These are phyloP conservation scores for Dascillus cervinus DNA, from an alignment of 2,888 invertebrate species.

Conservation along the genomic window DNA sequence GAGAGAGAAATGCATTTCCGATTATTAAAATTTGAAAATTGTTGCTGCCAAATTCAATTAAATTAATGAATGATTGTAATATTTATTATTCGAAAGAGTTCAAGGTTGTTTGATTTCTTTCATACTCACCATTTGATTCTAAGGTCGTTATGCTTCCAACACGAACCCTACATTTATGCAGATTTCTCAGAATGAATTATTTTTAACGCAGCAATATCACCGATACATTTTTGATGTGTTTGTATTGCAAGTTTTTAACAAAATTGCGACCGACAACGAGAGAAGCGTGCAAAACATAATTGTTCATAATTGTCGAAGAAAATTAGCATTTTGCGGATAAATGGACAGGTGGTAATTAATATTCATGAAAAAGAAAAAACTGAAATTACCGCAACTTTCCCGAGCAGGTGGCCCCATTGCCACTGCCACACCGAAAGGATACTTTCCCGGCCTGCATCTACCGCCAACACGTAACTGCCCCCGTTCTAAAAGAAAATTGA, in stretches of 20 bases:
- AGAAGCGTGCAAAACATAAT: conserved; percentile 11
- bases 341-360: neutral
- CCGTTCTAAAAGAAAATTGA: conserved; percentile 58
- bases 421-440: conserved; percentile 92
- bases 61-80: no score
- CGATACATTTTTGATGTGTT: no score
- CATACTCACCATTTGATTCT: no score
- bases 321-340: conserved; percentile 10
- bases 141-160: no score
- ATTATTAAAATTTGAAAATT: no score
- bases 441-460: conserved; percentile 83
- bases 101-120: conserved; percentile 7
- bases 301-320: conserved; percentile 6
- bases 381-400: conserved; percentile 81
- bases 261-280: conserved; percentile 4
- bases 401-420: conserved; percentile 89
- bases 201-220: conserved; percentile 9
- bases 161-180: conserved; percentile 19
- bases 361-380: conserved; percentile 1
- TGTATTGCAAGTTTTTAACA: conserved; percentile 4
- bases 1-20: no score
- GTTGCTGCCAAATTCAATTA: no score
- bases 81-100: no score
- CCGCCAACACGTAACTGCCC: conserved; percentile 82
- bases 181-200: conserved; percentile 16